Evolutionary conservation across 2,797 vertebrate genomes (phyloP).

Genomic region (Pipistrellus nathusii): DNA sequence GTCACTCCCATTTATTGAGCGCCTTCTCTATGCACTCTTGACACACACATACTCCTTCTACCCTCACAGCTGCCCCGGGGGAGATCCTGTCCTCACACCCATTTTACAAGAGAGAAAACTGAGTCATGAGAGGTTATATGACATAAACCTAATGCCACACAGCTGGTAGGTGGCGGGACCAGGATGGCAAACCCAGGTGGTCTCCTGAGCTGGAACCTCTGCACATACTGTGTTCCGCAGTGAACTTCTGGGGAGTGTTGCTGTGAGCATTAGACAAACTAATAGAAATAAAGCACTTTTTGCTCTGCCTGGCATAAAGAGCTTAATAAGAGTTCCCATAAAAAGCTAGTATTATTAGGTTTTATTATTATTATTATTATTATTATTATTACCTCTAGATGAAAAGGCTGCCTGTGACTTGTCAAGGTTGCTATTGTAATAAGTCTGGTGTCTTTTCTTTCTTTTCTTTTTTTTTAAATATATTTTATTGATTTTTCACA

Average conservation of each 20-base stretch:
- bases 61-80: neutral
- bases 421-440: neutral
- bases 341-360: neutral
- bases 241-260: neutral
- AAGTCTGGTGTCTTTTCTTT: neutral
- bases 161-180: neutral
- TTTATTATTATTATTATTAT: neutral
- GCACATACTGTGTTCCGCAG: fast-evolving
- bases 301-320: neutral
- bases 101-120: neutral
- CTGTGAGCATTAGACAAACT: neutral
- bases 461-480: too few species aligned
- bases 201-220: neutral
- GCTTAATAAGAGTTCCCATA: neutral
- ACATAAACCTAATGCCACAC: neutral
- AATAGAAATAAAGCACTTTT: neutral
- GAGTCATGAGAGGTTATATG: neutral
- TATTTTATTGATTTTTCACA: too few species aligned
- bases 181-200: neutral
- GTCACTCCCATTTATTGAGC: neutral
- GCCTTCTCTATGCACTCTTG: neutral
- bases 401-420: neutral
- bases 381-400: neutral
- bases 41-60: neutral
- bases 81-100: neutral